Conservation (phyloP, 2,113 vertebrate species). For the Bubo scandiacus region DNA sequence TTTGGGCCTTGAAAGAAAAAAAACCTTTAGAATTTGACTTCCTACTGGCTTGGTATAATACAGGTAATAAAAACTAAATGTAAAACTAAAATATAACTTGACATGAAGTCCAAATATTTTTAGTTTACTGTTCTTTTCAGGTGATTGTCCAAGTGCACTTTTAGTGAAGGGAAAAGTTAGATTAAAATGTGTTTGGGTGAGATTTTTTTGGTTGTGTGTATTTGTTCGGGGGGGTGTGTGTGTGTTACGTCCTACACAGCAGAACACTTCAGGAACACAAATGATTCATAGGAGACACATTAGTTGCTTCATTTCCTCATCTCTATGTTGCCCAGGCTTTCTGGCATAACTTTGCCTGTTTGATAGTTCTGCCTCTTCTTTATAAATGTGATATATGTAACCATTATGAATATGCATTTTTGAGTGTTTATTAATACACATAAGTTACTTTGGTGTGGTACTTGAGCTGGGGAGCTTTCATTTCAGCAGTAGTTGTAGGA, state of each 20-base stretch:
- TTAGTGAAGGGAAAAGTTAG: background rate
- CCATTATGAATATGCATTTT: background rate
- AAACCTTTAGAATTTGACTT: conserved; percentile 84
- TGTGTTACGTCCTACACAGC: background rate
- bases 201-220: background rate
- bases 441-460: background rate
- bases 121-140: background rate
- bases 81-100: background rate
- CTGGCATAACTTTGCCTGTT: background rate
- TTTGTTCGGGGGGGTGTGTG: background rate
- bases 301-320: background rate
- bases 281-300: background rate
- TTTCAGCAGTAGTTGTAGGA: background rate
- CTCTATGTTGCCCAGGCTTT: background rate
- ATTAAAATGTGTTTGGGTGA: background rate
- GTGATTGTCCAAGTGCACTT: background rate
- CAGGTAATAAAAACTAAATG: conserved; percentile 69
- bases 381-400: background rate
- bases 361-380: background rate
- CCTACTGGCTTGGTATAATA: conserved; percentile 76
- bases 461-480: background rate
- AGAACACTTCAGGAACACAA: background rate
- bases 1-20: conserved; percentile 84
- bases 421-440: background rate
- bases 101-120: background rate